These are phyloP conservation scores for Mionectes macconnelli DNA, from an alignment of 2,113 vertebrate species.

Conservation along the genomic window DNA sequence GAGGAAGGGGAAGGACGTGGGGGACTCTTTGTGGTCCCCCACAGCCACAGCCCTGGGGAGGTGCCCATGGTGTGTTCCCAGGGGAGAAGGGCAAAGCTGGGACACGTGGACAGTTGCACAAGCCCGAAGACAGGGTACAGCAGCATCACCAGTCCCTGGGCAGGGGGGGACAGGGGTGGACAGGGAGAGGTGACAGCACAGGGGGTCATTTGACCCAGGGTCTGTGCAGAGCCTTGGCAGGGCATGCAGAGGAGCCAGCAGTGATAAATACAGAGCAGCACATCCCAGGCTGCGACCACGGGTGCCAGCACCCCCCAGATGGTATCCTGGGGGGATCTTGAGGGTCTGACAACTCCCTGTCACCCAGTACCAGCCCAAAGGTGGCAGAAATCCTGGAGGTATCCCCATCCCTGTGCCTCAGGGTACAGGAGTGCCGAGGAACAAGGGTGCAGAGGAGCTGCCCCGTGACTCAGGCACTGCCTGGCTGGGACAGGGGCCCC, in stretches of 20 bases:
- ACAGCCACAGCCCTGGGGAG: neutral
- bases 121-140: too few relatives aligned
- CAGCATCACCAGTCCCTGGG: too few relatives aligned
- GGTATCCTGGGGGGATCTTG: neutral
- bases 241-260: neutral
- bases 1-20: neutral
- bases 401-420: fast-evolving
- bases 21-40: fast-evolving
- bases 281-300: neutral
- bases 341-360: neutral
- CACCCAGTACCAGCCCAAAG: neutral
- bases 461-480: fast-evolving
- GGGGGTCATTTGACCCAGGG: fast-evolving
- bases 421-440: neutral
- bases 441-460: neutral
- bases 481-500: fast-evolving
- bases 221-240: neutral
- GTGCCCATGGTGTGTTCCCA: fast-evolving
- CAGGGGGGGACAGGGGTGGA: neutral
- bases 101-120: neutral
- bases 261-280: neutral
- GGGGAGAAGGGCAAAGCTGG: neutral
- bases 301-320: neutral
- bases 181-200: neutral
- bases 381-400: neutral